Conservation (phyloP, 2,113 vertebrate species). For the Nesoenas mayeri region DNA sequence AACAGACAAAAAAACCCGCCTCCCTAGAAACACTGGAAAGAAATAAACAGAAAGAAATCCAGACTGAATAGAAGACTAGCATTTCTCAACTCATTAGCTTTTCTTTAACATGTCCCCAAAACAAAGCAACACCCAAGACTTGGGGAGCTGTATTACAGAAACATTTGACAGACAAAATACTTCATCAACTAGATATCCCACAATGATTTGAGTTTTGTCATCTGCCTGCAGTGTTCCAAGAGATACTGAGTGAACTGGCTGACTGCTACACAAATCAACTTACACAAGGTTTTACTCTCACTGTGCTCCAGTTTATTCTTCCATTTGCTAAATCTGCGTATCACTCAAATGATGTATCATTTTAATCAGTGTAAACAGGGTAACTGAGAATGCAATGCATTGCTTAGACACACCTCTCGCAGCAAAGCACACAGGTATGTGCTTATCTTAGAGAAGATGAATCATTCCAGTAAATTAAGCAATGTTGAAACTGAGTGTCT, state of each 20-base stretch:
- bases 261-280: background rate
- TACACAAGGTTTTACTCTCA: background rate
- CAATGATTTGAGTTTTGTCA: background rate
- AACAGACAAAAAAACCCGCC: background rate
- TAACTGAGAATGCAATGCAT: background rate
- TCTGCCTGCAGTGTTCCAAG: background rate
- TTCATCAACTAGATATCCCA: background rate
- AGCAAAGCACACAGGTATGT: background rate
- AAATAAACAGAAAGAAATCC: background rate
- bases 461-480: background rate
- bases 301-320: background rate
- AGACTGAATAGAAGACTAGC: background rate
- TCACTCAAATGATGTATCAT: background rate
- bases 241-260: background rate
- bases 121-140: background rate
- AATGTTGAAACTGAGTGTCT: background rate
- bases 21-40: background rate
- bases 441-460: background rate
- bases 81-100: background rate
- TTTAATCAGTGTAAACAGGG: background rate
- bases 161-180: background rate
- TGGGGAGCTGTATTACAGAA: background rate
- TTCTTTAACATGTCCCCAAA: background rate
- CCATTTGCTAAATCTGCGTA: background rate
- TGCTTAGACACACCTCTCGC: background rate